Evolutionary conservation across 2,888 invertebrate genomes (phyloP).

Genomic region (Diplolepis rosae): DNA sequence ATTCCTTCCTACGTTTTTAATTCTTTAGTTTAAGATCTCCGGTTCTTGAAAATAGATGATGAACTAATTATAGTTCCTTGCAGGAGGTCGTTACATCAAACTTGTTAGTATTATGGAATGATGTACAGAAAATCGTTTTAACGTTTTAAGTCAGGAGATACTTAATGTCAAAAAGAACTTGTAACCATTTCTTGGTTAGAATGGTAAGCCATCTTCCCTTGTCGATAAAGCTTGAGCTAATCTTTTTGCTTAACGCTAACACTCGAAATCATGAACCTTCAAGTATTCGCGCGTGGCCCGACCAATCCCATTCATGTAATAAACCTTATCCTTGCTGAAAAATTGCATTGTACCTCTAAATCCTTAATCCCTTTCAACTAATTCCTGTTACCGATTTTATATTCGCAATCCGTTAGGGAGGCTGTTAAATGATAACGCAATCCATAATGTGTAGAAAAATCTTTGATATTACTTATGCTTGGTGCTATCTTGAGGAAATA

Average conservation of each 20-base stretch:
- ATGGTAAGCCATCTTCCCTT: background rate
- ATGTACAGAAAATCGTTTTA: slow-evolving; percentile 8
- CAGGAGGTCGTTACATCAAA: background rate
- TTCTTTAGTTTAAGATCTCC: too few relatives aligned
- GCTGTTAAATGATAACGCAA: too few relatives aligned
- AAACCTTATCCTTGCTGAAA: too few relatives aligned
- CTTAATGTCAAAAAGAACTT: slow-evolving; percentile 13
- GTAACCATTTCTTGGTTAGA: slow-evolving; percentile 20
- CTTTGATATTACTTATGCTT: too few relatives aligned
- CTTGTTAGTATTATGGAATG: slow-evolving; percentile 21
- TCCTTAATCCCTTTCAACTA: too few relatives aligned
- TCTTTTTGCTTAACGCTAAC: slow-evolving; percentile 13
- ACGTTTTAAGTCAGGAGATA: slow-evolving; percentile 9
- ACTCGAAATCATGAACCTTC: slow-evolving; percentile 2
- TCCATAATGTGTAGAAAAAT: too few relatives aligned
- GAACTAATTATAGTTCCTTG: background rate
- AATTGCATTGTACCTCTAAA: too few relatives aligned
- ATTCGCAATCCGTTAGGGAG: too few relatives aligned
- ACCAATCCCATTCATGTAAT: too few relatives aligned
- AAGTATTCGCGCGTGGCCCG: slow-evolving; percentile 4
- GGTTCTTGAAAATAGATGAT: background rate
- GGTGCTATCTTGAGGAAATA: background rate
- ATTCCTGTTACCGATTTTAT: too few relatives aligned
- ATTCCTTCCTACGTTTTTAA: too few relatives aligned
- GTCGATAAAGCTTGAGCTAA: slow-evolving; percentile 7